These are phyloP conservation scores for Danio albolineatus DNA, from an alignment of 2,797 vertebrate species.

Conservation along the genomic window DNA sequence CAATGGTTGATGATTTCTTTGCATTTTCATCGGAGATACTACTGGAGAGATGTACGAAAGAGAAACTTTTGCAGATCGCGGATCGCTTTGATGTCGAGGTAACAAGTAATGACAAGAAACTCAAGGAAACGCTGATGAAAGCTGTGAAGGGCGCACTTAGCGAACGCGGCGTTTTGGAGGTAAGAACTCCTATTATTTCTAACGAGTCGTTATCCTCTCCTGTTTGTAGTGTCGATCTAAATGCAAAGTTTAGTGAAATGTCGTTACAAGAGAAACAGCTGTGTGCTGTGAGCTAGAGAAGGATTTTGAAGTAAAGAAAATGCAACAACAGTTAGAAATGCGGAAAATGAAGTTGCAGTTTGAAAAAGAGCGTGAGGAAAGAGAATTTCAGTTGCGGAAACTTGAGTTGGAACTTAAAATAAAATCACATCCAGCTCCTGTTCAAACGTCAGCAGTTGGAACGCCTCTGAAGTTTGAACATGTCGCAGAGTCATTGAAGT, in stretches of 20 bases:
- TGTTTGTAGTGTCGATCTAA: not conserved
- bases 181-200: not conserved
- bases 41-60: not conserved
- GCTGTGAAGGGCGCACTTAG: not conserved
- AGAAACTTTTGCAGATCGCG: not conserved
- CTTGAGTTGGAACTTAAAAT: not conserved
- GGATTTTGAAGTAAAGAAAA: not conserved
- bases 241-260: not conserved
- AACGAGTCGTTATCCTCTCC: not conserved
- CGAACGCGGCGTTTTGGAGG: not conserved
- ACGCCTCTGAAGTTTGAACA: not conserved
- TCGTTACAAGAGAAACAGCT: not conserved
- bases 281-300: not conserved
- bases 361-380: not conserved
- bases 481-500: not conserved
- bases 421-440: not conserved
- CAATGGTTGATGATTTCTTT: not conserved
- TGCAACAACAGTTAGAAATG: not conserved
- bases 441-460: not conserved
- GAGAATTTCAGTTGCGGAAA: not conserved
- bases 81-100: not conserved
- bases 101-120: not conserved
- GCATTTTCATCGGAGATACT: not conserved
- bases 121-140: not conserved
- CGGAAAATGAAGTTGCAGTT: not conserved